These are phyloP conservation scores for Amblyornis subalaris DNA, from an alignment of 2,113 vertebrate genomes.

Conservation along the genomic window DNA sequence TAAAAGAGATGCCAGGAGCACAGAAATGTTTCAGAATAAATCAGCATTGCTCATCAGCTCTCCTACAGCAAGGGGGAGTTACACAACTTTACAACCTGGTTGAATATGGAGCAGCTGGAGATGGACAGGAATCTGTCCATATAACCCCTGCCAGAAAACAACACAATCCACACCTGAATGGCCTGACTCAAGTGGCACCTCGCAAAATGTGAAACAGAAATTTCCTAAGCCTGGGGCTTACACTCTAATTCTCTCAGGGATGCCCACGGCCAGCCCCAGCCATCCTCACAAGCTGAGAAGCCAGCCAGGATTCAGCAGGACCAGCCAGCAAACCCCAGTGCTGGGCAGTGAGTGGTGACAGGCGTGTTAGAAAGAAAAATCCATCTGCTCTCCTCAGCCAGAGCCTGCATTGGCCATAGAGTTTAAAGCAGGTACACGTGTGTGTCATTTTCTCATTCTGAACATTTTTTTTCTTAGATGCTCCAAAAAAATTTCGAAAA, in stretches of 20 bases:
- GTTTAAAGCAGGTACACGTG: fast-evolving
- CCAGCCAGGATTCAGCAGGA: neutral
- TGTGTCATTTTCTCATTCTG: neutral
- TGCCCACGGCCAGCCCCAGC: neutral
- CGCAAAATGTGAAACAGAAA: neutral
- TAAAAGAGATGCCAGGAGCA: neutral
- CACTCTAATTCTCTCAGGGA: neutral
- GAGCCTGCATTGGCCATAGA: neutral
- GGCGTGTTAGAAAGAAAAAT: neutral
- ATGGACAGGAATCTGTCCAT: neutral
- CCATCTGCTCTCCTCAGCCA: neutral
- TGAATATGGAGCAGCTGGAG: neutral
- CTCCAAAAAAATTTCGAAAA: neutral
- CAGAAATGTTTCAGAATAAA: neutral
- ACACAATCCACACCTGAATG: fast-evolving
- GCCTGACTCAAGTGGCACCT: neutral
- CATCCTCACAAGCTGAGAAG: neutral
- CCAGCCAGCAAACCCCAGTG: neutral
- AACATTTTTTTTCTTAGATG: neutral
- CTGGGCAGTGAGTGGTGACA: neutral
- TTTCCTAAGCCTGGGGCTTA: neutral
- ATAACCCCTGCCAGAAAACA: neutral
- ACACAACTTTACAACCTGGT: neutral
- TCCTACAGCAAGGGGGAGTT: neutral
- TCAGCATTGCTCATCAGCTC: neutral